Base-by-base conservation (phyloP, 2,888 invertebrate genomes). In the Molorchus minor region DNA sequence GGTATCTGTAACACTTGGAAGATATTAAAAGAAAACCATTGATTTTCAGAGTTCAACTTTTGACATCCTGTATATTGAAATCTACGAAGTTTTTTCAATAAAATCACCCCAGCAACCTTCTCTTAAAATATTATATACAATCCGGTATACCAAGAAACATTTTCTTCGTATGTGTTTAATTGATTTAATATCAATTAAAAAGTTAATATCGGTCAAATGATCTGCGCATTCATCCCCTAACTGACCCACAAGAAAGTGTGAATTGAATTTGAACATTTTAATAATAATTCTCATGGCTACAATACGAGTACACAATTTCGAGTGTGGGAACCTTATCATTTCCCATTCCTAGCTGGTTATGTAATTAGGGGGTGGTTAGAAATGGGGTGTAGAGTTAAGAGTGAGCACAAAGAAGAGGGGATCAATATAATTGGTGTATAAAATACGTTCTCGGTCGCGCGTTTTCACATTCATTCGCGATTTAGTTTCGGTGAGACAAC, bases 311-410 rank as follows among this genome's bases (percentile, higher is more conserved):
- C 62, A 69, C 64, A 64, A 63, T 62, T 59, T 56, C 54, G 58
- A 69, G 67, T 70, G 72, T 72, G 74, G 70, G 71, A 73, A 73
- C 67, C 60, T 56, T 64, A 66, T 68, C 67, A 70, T 67, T 67
- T 63, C 63, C 56, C 65, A 67, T 65, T 68, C 58, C 62, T 66
- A 65, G 66, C 73, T 73, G 72, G 75, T 75, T 69, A 66, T 58
- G 70, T 74, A 71, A 75, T 71, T 74, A 71, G 73, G 62, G 74
- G 75, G 72, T 73, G 73, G 68, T 61, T 58, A 55, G 25, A 43
- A 58, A 56, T 52, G 52, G 62, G 63, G 55, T 45, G 52, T 17
- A 35, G 56, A 51, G 62, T 61, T 61, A 59, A 64, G 58, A 56
- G 46, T 7, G 59, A 55, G 20, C 19, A 49, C 59, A 62, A 56